Evolutionary conservation across 2,888 invertebrate species (phyloP).

Genomic region (Temnothorax rugatulus): DNA sequence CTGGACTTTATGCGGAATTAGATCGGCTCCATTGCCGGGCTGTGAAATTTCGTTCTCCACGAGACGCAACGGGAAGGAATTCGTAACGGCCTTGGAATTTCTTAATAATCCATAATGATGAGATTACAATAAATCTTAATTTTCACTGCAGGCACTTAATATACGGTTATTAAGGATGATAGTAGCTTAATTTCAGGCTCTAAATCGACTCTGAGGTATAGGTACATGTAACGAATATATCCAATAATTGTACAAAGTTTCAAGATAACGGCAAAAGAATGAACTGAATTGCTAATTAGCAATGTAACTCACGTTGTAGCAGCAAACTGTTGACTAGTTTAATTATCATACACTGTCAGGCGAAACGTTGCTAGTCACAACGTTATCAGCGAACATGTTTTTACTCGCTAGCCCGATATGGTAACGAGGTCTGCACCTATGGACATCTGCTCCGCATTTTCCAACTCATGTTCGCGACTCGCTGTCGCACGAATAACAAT

Average conservation of each 20-base stretch:
- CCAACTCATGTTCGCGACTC: slow-evolving; percentile 59
- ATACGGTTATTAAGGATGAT: background rate
- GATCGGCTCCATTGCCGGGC: slow-evolving; percentile 19
- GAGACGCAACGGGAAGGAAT: background rate
- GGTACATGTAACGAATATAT: background rate
- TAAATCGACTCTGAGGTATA: background rate
- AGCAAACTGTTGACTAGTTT: slow-evolving; percentile 46
- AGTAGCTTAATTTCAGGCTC: background rate
- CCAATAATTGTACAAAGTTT: slow-evolving; percentile 3
- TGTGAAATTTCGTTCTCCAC: slow-evolving; percentile 8
- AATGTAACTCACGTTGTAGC: slow-evolving; percentile 5
- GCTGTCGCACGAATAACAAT: slow-evolving; percentile 43
- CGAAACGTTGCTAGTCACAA: slow-evolving; percentile 48
- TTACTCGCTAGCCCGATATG: slow-evolving; percentile 71
- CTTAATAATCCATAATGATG: slow-evolving; percentile 25
- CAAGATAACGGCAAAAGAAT: background rate
- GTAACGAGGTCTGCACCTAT: slow-evolving; percentile 70
- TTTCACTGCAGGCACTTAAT: background rate
- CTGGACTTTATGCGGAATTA: slow-evolving; percentile 39
- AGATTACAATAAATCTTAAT: slow-evolving; percentile 10
- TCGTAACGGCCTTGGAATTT: background rate
- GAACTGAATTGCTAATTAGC: slow-evolving; percentile 25
- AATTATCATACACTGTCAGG: slow-evolving; percentile 65
- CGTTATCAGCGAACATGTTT: slow-evolving; percentile 70
- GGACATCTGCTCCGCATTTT: slow-evolving; percentile 69